Percentiles rank a stretch among this genome's conserved stretches.
phyloP scores from a whole-genome alignment of 2,797 vertebrate genomes.

The Enteromius thamalakanensis region DNA sequence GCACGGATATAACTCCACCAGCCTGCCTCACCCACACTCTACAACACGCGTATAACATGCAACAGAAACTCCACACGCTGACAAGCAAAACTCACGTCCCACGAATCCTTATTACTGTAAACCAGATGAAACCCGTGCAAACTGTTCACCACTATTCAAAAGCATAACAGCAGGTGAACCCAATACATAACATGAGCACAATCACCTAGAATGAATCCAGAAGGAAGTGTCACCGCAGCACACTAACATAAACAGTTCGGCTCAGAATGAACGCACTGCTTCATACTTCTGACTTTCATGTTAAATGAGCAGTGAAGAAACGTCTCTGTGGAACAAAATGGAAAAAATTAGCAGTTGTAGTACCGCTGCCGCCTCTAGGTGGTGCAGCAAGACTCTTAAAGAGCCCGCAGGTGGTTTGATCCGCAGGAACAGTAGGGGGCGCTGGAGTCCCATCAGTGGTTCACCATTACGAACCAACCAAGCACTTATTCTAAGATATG shows the following conservation, averaged over 20 bases:
- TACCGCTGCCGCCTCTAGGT: background rate
- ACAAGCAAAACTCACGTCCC: background rate
- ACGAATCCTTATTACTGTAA: constrained; percentile 5
- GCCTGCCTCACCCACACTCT: constrained; percentile 96
- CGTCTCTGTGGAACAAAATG: background rate
- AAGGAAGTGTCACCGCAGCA: constrained; percentile 8
- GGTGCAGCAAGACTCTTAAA: constrained; percentile 19
- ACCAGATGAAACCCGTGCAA: constrained; percentile 26
- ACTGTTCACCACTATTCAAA: constrained; percentile 17
- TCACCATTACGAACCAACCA: constrained; percentile 34
- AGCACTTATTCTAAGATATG: constrained; percentile 50
- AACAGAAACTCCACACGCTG: constrained; percentile 22
- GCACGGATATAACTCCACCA: constrained; percentile 91
- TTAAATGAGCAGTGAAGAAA: constrained; percentile 9
- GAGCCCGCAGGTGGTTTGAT: background rate
- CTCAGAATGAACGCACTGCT: background rate
- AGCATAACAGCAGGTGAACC: constrained; percentile 30
- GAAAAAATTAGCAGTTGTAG: background rate
- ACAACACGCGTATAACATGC: constrained; percentile 92
- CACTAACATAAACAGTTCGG: background rate
- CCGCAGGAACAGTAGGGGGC: constrained; percentile 27
- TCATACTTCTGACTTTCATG: constrained; percentile 10
- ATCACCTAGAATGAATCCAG: constrained; percentile 14
- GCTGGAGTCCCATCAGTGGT: constrained; percentile 10
- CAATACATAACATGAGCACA: constrained; percentile 47